Base-by-base conservation (phyloP, 2,113 vertebrate genomes). In the Turdus rufiventris region DNA sequence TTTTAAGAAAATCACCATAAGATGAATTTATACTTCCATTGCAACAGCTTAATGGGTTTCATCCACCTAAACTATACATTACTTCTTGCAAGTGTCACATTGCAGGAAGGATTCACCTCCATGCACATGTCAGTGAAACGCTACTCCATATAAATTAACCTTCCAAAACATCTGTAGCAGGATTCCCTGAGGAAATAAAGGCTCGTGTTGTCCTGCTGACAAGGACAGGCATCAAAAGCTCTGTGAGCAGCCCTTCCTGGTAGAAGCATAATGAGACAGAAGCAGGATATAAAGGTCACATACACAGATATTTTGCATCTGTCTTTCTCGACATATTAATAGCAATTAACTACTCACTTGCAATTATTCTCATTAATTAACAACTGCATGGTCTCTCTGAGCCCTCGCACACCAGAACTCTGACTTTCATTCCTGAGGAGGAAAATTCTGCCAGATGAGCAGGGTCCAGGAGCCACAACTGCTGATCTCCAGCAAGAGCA, bases 261-360 rank as follows among this genome's bases (percentile, higher is more conserved):
- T 86, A 93, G 77, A 5, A 56, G 50, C 18, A 18, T 72, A 85
- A 93, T 90, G 70, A 94, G 70, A 94, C 48, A 89, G 53, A 78
- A 60, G 72, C 16, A 87, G n/a, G 33, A 65, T 70, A 45, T 26
- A 87, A 96, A 97, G 96, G 75, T 88, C 88, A 96, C 31, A 40
- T 6, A 56, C 42, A 43, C 20, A 80, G 43, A 72, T 65, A 91
- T 40, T 85, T 75, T 40, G 67, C 79, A 92, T 65, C 72, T 67
- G 48, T 57, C 77, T 83, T 88, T 90, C 74, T 72, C 79, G 57
- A 76, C 86, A 31, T 53, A 89, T 75, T 91, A 94, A 70, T 45
- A 34, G 78, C 45, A 57, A 91, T 91, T 94, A 89, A 67, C 58
- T 75, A 65, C 31, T 81, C 34, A 47, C 12, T 11, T 58, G 67